phyloP scores from a whole-genome alignment of 2,797 vertebrate genomes.

The Gallinago stenura region DNA sequence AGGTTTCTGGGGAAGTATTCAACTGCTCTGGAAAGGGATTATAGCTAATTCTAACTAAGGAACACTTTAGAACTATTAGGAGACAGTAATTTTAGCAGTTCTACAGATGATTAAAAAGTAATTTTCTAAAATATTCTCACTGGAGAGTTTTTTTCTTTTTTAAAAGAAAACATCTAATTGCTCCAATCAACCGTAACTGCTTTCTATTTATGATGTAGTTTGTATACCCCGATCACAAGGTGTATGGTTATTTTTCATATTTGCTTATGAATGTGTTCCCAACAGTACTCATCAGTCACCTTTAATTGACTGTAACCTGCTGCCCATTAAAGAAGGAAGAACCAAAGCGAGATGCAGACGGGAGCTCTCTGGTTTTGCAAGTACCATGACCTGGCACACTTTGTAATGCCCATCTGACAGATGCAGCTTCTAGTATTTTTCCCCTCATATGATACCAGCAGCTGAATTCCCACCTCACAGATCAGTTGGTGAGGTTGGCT shows the following conservation, averaged over 20 bases:
- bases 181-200: slow-evolving; percentile 92
- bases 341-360: background rate
- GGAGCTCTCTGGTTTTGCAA: background rate
- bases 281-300: slow-evolving; percentile 83
- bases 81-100: slow-evolving; percentile 87
- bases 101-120: slow-evolving; percentile 96
- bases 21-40: slow-evolving; percentile 50
- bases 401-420: background rate
- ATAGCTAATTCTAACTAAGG: slow-evolving; percentile 81
- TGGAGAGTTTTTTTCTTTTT: slow-evolving; percentile 84
- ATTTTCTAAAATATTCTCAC: slow-evolving; percentile 98
- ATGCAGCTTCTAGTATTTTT: background rate
- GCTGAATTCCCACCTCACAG: background rate
- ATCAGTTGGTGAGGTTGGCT: background rate
- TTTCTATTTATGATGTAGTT: slow-evolving; percentile 89
- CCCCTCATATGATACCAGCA: background rate
- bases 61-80: slow-evolving; percentile 87
- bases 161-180: slow-evolving; percentile 94
- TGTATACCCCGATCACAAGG: slow-evolving; percentile 84
- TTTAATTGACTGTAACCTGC: slow-evolving; percentile 86
- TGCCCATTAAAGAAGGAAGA: slow-evolving; percentile 78
- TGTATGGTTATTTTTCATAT: slow-evolving; percentile 88
- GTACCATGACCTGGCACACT: background rate
- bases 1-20: slow-evolving; percentile 67
- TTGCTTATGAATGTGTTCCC: slow-evolving; percentile 65